Conservation (phyloP, 1,140 invertebrate genomes). For the Drosophila tristis region DNA sequence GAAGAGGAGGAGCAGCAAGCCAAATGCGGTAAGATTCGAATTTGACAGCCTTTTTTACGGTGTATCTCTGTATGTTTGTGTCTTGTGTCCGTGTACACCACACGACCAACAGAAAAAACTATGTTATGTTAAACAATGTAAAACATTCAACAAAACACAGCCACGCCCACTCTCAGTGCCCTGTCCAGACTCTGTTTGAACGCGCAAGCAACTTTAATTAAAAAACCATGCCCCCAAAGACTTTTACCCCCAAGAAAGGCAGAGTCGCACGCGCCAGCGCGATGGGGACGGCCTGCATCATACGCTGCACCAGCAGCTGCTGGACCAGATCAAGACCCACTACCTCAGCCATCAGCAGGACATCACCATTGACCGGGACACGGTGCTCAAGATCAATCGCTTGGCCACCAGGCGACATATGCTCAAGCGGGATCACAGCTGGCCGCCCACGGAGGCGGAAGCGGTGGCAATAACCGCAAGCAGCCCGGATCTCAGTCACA, state of each 20-base stretch:
- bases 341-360: slow-evolving; percentile 76
- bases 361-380: slow-evolving; percentile 76
- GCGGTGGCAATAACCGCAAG: neutral
- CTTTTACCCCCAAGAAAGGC: slow-evolving; percentile 43
- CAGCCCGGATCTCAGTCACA: slow-evolving; percentile 10
- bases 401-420: slow-evolving; percentile 66
- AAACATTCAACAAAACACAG: slow-evolving; percentile 64
- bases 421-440: slow-evolving; percentile 77
- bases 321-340: slow-evolving; percentile 76
- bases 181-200: slow-evolving; percentile 13
- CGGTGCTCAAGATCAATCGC: slow-evolving; percentile 81
- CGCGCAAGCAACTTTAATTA: slow-evolving; percentile 9
- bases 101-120: slow-evolving; percentile 17
- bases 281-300: slow-evolving; percentile 42
- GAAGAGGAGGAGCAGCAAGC: slow-evolving; percentile 89
- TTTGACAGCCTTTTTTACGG: neutral
- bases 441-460: slow-evolving; percentile 64
- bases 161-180: slow-evolving; percentile 21
- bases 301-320: slow-evolving; percentile 69
- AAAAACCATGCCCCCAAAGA: slow-evolving; percentile 24
- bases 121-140: slow-evolving; percentile 44
- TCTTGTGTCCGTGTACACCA: slow-evolving; percentile 7
- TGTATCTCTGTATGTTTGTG: slow-evolving; percentile 23
- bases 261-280: slow-evolving; percentile 66
- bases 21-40: slow-evolving; percentile 86